Evolutionary conservation across 2,888 invertebrate species (phyloP), one percentile per base, ranked within the genome.

Genomic region (Zelleria hepariella): DNA sequence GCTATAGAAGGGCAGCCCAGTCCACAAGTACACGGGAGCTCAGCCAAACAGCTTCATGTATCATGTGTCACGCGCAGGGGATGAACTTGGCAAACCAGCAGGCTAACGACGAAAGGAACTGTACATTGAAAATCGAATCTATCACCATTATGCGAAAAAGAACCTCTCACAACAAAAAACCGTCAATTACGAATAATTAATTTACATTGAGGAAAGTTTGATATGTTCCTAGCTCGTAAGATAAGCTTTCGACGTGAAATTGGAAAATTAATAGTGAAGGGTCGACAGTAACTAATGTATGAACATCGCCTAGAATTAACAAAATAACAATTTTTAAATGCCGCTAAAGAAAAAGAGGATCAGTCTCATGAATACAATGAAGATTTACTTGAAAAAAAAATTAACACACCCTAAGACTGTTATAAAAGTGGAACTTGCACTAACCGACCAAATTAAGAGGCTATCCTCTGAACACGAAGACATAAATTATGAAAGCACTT

Each of bases 101-200:
- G 82, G 84, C 82, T 82, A n/a, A 42, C 32, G 32, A 4, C 32
- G 7, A 32, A 42, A 42, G 32, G 83, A 85, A 42, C 32, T 10
- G 15, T 15, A 42, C 32, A 42, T 42, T 42, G 8, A 32, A 32
- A 32, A 2, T 15, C 32, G 15, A 42, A 15, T 42, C 15, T 81
- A 83, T 83, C 77, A 79, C 79, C 64, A 71, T 65, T 74, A 80
- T 82, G 85, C 84, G 77, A 81, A 86, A 86, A 84, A 86, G 86
- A 85, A 86, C 85, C 85, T 83, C 86, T 74, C 67, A 72, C 61
- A 66, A 65, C 66, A 72, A 65, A 65, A 58, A 67, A 68, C 68
- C 51, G 10, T 32, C 32, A 42, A 42, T 42, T 10, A 24, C 52
- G 23, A 68, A 65, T 64, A 64, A 67, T 15, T 68, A 69, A 48